Percentiles rank a stretch among this genome's conserved stretches.
These are phyloP conservation scores for Strigamia crassipes DNA, from an alignment of 2,888 invertebrate genomes.

Conservation along the genomic window DNA sequence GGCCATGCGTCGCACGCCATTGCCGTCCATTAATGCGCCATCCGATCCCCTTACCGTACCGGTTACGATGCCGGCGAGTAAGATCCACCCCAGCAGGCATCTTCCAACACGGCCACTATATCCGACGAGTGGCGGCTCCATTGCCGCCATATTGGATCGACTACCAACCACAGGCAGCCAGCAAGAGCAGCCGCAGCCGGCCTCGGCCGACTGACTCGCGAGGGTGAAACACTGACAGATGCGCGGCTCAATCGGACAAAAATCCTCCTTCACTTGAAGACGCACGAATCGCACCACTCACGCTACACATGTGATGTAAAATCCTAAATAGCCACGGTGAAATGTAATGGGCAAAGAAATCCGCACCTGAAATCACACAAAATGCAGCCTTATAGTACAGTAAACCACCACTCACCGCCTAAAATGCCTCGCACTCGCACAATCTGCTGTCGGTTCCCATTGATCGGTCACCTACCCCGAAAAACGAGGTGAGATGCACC, in stretches of 20 bases:
- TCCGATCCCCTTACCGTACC: not conserved
- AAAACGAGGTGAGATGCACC: conserved; percentile 36
- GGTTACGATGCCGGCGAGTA: not conserved
- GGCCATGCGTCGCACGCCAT: conserved; percentile 59
- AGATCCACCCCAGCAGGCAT: not conserved
- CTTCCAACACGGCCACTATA: conserved; percentile 19
- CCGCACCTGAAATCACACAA: conserved; percentile 38
- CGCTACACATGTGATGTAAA: conserved; percentile 19
- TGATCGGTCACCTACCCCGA: conserved; percentile 39
- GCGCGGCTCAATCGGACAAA: not conserved
- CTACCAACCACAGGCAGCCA: conserved; percentile 41
- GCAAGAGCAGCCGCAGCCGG: conserved; percentile 44
- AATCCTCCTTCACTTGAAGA: conserved; percentile 11
- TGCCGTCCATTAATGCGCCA: conserved; percentile 25
- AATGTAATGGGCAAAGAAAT: not conserved
- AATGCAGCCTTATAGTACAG: not conserved
- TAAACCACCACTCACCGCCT: not conserved
- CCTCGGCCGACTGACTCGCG: conserved; percentile 3
- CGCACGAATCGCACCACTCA: conserved; percentile 29
- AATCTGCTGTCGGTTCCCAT: conserved; percentile 26
- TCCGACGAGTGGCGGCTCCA: conserved; percentile 33
- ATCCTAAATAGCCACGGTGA: not conserved
- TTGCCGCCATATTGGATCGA: conserved; percentile 42
- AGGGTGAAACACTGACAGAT: conserved; percentile 34
- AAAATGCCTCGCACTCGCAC: not conserved